A percentile compares a stretch with the other conserved stretches of the same genome.
Evolutionary conservation across 2,888 invertebrate species (phyloP).

Genomic region (Amaurobius ferox): DNA sequence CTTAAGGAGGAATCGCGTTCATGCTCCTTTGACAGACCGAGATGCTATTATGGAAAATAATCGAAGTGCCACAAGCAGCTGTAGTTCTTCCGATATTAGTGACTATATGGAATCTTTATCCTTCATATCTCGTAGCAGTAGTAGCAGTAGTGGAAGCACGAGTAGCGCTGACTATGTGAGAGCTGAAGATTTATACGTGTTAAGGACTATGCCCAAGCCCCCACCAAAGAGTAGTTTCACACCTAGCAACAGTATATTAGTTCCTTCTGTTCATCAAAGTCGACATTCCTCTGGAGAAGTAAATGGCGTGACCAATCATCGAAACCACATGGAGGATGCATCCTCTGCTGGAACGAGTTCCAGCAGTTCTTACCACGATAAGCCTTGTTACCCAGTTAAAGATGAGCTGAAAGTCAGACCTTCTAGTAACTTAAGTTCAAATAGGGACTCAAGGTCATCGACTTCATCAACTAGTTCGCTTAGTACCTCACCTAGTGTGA

Average conservation of each 20-base stretch:
- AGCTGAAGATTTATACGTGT: conserved; percentile 51
- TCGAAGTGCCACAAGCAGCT: conserved; percentile 81
- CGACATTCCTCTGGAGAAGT: conserved; percentile 11
- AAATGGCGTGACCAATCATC: conserved; percentile 28
- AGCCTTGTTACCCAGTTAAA: conserved; percentile 10
- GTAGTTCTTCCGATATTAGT: conserved; percentile 91
- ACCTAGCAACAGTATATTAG: conserved; percentile 1
- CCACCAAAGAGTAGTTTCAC: conserved; percentile 18
- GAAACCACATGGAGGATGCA: conserved; percentile 17
- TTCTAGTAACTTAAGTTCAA: conserved; percentile 22
- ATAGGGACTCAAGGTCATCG: conserved; percentile 47
- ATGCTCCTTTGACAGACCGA: conserved; percentile 10
- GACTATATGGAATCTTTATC: conserved; percentile 91
- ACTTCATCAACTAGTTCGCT: conserved; percentile 62
- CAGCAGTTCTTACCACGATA: conserved; percentile 36
- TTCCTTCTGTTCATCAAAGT: conserved; percentile 40
- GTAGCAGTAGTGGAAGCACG: conserved; percentile 78
- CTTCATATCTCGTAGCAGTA: conserved; percentile 84
- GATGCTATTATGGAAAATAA: conserved; percentile 19
- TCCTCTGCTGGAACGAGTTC: conserved; percentile 35
- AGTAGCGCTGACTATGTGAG: conserved; percentile 63
- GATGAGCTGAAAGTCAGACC: conserved; percentile 36
- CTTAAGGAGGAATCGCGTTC: conserved; percentile 37
- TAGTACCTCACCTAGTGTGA: conserved; percentile 64
- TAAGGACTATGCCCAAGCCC: conserved; percentile 21